phyloP scores from a whole-genome alignment of 2,797 vertebrate species.

The Lepidocolaptes lacrymiger region DNA sequence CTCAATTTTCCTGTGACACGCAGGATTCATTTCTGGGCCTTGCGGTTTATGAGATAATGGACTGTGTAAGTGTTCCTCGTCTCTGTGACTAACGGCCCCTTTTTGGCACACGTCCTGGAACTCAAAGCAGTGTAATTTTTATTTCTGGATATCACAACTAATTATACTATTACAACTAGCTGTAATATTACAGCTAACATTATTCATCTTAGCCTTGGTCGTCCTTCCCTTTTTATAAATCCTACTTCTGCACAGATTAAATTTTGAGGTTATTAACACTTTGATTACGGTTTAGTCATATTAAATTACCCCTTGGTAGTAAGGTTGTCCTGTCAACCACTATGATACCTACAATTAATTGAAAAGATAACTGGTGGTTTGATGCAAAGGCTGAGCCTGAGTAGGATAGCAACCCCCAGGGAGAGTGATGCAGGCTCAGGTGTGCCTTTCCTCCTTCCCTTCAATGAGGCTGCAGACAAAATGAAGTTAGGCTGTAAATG shows the following conservation, averaged over 20 bases:
- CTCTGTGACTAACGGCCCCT: conserved; percentile 8
- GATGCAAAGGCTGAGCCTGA: background rate
- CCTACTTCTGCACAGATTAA: conserved; percentile 51
- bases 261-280: conserved; percentile 64
- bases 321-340: conserved; percentile 37
- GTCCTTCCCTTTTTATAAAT: conserved; percentile 56
- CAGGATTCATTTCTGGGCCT: conserved; percentile 7
- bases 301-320: conserved; percentile 62
- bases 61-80: conserved; percentile 2
- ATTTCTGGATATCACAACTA: conserved; percentile 66
- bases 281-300: conserved; percentile 60
- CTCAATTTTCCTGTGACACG: background rate
- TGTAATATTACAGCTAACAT: conserved; percentile 61
- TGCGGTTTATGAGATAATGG: conserved; percentile 15
- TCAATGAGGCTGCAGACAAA: background rate
- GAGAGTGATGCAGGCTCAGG: background rate
- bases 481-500: background rate
- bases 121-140: conserved; percentile 48
- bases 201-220: conserved; percentile 56
- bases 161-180: conserved; percentile 70
- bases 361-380: conserved; percentile 37
- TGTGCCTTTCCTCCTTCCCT: background rate
- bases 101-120: conserved; percentile 34
- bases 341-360: conserved; percentile 58
- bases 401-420: background rate